These are phyloP conservation scores for Drosophila lacteicornis DNA, from an alignment of 1,140 invertebrate species.

Conservation along the genomic window DNA sequence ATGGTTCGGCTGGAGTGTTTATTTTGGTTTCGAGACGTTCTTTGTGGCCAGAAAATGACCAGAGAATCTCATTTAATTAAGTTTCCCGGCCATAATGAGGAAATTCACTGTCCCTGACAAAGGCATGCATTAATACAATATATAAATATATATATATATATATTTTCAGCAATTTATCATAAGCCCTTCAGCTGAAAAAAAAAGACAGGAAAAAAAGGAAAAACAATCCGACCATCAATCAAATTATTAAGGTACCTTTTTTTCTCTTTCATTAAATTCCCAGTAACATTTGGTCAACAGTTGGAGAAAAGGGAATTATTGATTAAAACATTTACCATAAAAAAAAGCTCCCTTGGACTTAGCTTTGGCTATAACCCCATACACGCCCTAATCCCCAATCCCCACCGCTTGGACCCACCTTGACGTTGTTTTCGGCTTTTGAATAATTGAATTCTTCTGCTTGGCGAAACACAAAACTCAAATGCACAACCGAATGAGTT, in stretches of 20 bases:
- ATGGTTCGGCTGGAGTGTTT: conserved; percentile 60
- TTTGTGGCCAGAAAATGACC: conserved; percentile 48
- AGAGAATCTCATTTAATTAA: conserved; percentile 65
- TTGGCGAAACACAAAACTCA: conserved; percentile 70
- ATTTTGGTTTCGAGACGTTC: conserved; percentile 73
- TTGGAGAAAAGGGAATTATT: conserved; percentile 29
- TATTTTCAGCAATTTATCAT: conserved; percentile 37
- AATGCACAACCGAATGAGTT: conserved; percentile 71
- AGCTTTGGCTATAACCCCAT: conserved; percentile 24
- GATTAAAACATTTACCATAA: conserved; percentile 32
- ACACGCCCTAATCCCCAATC: not conserved
- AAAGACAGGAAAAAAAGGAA: not conserved
- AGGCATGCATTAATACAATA: conserved; percentile 1
- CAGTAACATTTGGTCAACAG: conserved; percentile 38
- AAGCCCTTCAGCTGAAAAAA: conserved; percentile 1
- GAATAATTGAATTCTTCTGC: conserved; percentile 79
- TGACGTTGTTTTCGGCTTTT: conserved; percentile 64
- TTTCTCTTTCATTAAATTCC: conserved; percentile 17
- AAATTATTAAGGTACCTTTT: conserved; percentile 22
- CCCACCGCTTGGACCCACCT: conserved; percentile 20
- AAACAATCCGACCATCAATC: conserved; percentile 45
- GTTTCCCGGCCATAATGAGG: conserved; percentile 47
- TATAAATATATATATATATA: not conserved
- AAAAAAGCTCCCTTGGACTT: not conserved
- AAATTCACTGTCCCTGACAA: conserved; percentile 16